Evolutionary conservation across 2,797 vertebrate genomes (phyloP).

Genomic region (Chanos chanos): DNA sequence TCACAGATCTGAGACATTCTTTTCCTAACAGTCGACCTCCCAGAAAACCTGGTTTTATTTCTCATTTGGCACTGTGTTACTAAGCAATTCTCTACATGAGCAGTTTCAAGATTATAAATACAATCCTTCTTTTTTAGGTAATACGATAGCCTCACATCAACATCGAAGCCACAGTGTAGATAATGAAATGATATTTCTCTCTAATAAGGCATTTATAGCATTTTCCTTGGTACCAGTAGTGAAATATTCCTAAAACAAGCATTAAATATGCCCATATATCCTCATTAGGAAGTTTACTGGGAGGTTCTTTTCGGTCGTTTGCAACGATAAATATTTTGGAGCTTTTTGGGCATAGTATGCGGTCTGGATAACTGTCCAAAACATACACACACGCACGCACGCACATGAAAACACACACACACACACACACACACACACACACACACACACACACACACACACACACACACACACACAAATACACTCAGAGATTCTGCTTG

Average conservation of each 20-base stretch:
- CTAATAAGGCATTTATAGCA: too few species aligned
- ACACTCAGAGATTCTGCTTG: too few species aligned
- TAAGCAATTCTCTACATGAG: too few species aligned
- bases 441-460: conserved; percentile 1
- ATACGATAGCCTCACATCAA: not conserved
- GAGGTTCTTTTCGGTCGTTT: not conserved
- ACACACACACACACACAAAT: too few species aligned
- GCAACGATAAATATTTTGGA: not conserved
- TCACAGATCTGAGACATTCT: too few species aligned
- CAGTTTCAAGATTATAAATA: not conserved
- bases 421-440: not conserved
- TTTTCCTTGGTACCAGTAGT: not conserved
- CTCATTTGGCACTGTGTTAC: too few species aligned
- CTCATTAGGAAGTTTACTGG: not conserved
- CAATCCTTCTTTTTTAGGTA: not conserved
- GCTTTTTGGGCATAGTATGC: not conserved
- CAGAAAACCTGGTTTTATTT: not conserved
- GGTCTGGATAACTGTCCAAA: not conserved
- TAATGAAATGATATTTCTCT: not conserved
- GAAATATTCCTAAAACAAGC: not conserved
- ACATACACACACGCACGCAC: conserved; percentile 3
- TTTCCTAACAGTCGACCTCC: too few species aligned
- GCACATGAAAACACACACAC: not conserved
- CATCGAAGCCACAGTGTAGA: not conserved
- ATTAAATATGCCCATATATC: conserved; percentile 3